Evolutionary conservation across 1,140 invertebrate genomes (phyloP), one percentile per base, ranked within the genome.

Genomic region (Lutraria rhynchaena): DNA sequence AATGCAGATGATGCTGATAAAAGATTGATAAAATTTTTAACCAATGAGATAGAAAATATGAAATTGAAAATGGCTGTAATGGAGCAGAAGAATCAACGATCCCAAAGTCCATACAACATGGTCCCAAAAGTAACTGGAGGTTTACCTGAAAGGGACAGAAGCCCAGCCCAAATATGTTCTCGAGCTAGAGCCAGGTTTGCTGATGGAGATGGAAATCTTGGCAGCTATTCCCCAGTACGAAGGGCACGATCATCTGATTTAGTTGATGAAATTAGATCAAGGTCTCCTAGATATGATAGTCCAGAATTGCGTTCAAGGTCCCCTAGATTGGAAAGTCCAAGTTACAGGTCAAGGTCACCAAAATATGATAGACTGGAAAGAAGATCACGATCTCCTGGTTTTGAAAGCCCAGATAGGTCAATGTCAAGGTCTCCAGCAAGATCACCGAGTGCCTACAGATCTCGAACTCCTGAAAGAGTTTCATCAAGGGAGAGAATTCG

Each of bases 11-110:
- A 81, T 81, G 35, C 78, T 27, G 78, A 81, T 65, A 81, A 81
- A 33, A 53, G 78, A n/a, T 31, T 81, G 3, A 81, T 81, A n/a
- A 73, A 65, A 37, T 81, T 83, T 31, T 75, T 88, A 22, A 85
- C 83, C 55, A 84, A 86, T 70, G 86, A 87, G 69, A 88, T 88
- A 33, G 84, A 88, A 67, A 83, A 82, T 29, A 71, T 88, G 63
- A 87, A 87, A 33, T 57, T 83, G 19, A 88, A 88, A 44, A 81
- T 88, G 15, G 84, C 84, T 51, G 58, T 74, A 22, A 83, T 88
- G 49, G 86, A 87, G n/a, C 81, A 55, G 75, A 82, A 44, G 65
- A 81, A 35, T 27, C 55, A 55, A 46, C 35, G 65, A n/a, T 55
- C 65, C 11, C 51, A 69, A 24, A 69, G 75, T 27, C 69, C 76